Base-by-base conservation (phyloP, 1,140 invertebrate genomes). In the Teleopsis dalmanni region DNA sequence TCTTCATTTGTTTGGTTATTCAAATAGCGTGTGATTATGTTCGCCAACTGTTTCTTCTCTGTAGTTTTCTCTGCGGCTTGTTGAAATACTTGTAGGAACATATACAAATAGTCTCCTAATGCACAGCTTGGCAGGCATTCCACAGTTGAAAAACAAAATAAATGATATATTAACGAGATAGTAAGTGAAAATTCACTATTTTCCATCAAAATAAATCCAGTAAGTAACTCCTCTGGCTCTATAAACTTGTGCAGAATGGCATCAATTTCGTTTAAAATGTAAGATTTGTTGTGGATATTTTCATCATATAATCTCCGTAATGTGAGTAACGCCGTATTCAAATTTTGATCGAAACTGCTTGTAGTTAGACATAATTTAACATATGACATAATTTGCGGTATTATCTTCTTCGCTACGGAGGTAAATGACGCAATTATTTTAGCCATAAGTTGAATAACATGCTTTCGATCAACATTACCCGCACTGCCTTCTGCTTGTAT, bases 151-250 rank as follows among this genome's bases (percentile, higher is more conserved):
- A 48, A 56, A 19, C 56, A 60, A 22, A 70, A 58, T 16, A 40
- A 38, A 6, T 62, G 52, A n/a, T 62, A 54, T 48, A 57, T 54
- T 9, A 55, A 22, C 0, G 37, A 18, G 0, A 63, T 46, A 8
- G 40, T 46, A 8, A 38, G 31, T 16, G 46, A 45, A 1, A 69
- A 52, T n/a, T 65, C 62, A 2, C 35, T 21, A 22, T 59, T 48
- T 8, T 71, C 62, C 57, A 62, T 58, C 2, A 69, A 21, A 6
- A 69, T 62, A 2, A 65, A 22, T 1, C 63, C 65, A 31, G 29
- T 56, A 0, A 70, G 43, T 7, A 70, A 6, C 23, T 64, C 59
- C 6, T 53, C 43, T 1, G 67, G 67, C 0, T 38, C 4, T 7
- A 14, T 13, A 11, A 55, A 45, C 7, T 47, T 34, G 25, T 41